Percentiles rank a stretch among this genome's conserved stretches.
Conservation (phyloP, 2,888 invertebrate genomes). For the Coleophora flavipennella region DNA sequence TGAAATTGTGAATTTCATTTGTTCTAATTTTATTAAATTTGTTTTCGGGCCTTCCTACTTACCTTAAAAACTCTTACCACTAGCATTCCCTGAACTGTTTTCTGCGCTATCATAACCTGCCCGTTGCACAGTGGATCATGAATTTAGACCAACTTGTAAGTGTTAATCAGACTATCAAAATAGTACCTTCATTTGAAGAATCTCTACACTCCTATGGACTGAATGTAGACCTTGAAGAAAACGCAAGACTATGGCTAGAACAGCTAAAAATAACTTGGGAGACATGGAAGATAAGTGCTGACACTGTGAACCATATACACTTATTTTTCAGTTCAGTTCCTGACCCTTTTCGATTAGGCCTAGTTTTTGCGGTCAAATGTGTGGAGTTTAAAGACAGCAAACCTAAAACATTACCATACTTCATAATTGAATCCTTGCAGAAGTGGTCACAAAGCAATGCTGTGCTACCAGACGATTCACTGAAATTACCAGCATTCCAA, state of each 20-base stretch:
- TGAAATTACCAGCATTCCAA: slow-evolving; percentile 82
- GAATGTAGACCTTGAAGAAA: slow-evolving; percentile 52
- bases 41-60: no score
- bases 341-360: slow-evolving; percentile 74
- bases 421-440: slow-evolving; percentile 75
- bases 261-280: slow-evolving; percentile 56
- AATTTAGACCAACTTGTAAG: slow-evolving; percentile 40
- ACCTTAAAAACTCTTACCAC: no score
- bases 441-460: slow-evolving; percentile 54
- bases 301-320: slow-evolving; percentile 59
- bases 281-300: slow-evolving; percentile 71
- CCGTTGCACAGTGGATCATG: slow-evolving; percentile 17
- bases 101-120: no score
- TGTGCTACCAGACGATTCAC: slow-evolving; percentile 52
- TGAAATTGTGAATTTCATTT: no score
- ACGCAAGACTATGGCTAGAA: slow-evolving; percentile 45
- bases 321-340: slow-evolving; percentile 59
- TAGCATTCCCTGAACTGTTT: no score
- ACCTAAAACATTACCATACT: slow-evolving; percentile 73
- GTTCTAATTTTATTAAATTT: no score
- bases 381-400: slow-evolving; percentile 76
- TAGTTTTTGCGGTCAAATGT: slow-evolving; percentile 74
- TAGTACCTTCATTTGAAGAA: slow-evolving; percentile 61
- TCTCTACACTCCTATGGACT: slow-evolving; percentile 46
- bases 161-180: slow-evolving; percentile 56